Evolutionary conservation across 1,140 invertebrate species (phyloP), one percentile per base, ranked within the genome.

Genomic region (Procambarus clarkii): DNA sequence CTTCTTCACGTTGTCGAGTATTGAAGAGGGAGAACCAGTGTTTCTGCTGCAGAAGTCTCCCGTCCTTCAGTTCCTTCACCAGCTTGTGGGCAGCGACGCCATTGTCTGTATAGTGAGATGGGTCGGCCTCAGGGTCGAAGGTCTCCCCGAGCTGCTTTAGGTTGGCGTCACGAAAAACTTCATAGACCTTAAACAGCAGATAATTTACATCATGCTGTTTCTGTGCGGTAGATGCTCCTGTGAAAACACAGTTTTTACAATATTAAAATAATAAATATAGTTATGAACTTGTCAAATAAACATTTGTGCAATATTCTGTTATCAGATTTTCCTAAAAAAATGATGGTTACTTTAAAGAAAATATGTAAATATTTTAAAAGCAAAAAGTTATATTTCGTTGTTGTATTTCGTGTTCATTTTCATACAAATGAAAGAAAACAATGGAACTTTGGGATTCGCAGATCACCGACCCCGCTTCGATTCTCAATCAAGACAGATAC

Each of bases 1-100:
- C 80, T 48, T 83, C 80, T 46, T 83, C n/a, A 3, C 88, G 45
- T 21, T 89, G 88, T 46, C 88, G 58, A 3, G 45, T 46, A n/a
- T 89, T 89, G 48, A 89, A 89, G 80, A 89, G 88, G 9, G 88
- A 89, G 88, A 89, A 89, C 88, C 88, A 89, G 24, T 89, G 88
- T 46, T 83, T 83, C 46, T 89, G 80, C 21, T 89, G 34, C 44
- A 89, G 69, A 3, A 83, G 54, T 8, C 80, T 44, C 5, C 71
- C 44, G 8, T 74, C 88, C 69, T 83, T 84, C 11, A 83, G n/a
- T 7, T 88, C 86, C 8, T 46, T 21, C 58, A 81, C 15, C 1
- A 88, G 77, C 0, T 2, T 45, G 11, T 81, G 24, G 21, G 60
- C 80, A 45, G 80, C 79, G 18, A 21, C 79, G 24, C 88, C 88